Base-by-base conservation (phyloP, 1,140 invertebrate species). In the Caenorhabditis brenneri region DNA sequence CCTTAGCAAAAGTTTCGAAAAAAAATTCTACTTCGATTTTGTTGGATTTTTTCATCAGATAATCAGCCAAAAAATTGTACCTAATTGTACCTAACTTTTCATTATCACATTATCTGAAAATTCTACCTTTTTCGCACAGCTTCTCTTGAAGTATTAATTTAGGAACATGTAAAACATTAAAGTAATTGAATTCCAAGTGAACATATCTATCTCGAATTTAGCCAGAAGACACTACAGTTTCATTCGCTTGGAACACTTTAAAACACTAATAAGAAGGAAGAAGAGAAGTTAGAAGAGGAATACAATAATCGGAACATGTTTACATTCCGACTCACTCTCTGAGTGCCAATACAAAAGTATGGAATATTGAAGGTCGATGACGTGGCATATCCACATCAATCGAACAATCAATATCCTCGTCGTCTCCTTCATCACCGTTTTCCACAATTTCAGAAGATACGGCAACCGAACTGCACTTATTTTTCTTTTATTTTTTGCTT, bases 281-380 rank as follows among this genome's bases (percentile, higher is more conserved):
- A 65, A 22, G 36, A 74, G 65, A 74, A 74, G 65, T 74, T 74
- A 74, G 65, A 74, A 74, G 65, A 22, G 65, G 33, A 74, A 7
- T 65, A 55, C 53, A 29, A 55, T 27, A 55, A 10, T 10, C 22
- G 22, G 24, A 19, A 22, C 48, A 51, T 7, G 4, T 36, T 36
- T 27, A 6, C 58, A 65, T 65, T 65, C 58, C 58, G 58, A 74
- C 65, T 74, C 65, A 74, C 65, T 74, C 65, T 36, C 22, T 74
- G 36, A 74, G 65, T 74, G 65, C 65, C 65, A 74, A n/a, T 42
- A 74, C 65, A 24, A 74, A 74, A 27, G 65, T 74, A n/a, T 74
- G 33, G n/a, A 74, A 74, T 4, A 74, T 74, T 24, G 65, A 74
- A 4, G 65, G 65, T 31, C 65, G 65, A 74, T 74, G 65, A 74